These are phyloP conservation scores for Geococcyx californianus DNA, from an alignment of 2,113 vertebrate genomes.

Conservation along the genomic window DNA sequence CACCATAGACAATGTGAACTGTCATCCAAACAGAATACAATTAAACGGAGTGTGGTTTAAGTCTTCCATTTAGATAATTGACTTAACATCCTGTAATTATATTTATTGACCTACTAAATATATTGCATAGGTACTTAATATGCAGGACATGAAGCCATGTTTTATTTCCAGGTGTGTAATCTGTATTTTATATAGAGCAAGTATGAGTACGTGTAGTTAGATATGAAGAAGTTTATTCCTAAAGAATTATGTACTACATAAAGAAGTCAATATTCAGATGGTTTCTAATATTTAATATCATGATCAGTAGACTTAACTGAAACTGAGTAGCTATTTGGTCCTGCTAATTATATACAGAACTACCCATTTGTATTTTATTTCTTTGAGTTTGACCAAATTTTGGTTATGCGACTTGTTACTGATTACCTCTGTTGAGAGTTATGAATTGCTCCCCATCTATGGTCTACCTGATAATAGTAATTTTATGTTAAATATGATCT, in stretches of 20 bases:
- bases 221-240: not conserved
- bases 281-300: not conserved
- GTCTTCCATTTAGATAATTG: not conserved
- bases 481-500: not conserved
- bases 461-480: not conserved
- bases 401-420: not conserved
- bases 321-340: not conserved
- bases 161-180: not conserved
- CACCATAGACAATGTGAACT: not conserved
- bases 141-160: not conserved
- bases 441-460: not conserved
- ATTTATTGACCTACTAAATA: not conserved
- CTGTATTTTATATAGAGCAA: not conserved
- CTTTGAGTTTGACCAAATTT: not conserved
- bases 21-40: conserved; percentile 6
- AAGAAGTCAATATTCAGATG: too few species aligned
- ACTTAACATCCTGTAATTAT: not conserved
- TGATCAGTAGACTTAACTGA: not conserved
- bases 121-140: not conserved
- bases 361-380: not conserved
- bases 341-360: not conserved
- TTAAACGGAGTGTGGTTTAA: conserved; percentile 5
- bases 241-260: not conserved
- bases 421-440: not conserved
- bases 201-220: not conserved